phyloP scores from a whole-genome alignment of 2,113 vertebrate genomes.

The Phaetusa simplex region DNA sequence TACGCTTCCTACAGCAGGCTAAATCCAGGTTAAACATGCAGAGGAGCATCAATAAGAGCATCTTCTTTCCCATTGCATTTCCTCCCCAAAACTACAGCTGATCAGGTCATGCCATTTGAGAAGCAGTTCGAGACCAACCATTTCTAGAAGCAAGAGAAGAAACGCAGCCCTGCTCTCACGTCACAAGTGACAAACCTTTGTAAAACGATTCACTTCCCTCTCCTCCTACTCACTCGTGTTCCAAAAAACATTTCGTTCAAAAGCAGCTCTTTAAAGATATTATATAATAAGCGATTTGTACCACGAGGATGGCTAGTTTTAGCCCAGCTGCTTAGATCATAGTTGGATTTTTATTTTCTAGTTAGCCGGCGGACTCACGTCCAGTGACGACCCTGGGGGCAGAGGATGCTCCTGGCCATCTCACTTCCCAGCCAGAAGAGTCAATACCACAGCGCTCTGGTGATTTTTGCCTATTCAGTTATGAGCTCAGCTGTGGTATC shows the following conservation, averaged over 20 bases:
- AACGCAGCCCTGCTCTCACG: neutral
- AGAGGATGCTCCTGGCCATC: neutral
- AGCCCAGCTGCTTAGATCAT: slow-evolving; percentile 15
- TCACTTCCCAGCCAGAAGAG: neutral
- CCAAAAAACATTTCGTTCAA: neutral
- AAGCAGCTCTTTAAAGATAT: slow-evolving; percentile 18
- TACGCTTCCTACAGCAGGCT: neutral
- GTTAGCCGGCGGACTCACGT: neutral
- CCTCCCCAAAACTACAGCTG: neutral
- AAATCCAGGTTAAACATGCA: neutral
- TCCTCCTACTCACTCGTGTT: neutral
- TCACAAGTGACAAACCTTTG: slow-evolving; percentile 29
- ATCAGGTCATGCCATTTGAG: neutral
- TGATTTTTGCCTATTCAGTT: slow-evolving; percentile 17
- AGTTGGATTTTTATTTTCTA: neutral
- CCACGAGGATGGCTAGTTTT: slow-evolving; percentile 12
- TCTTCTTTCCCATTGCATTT: neutral
- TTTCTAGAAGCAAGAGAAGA: neutral
- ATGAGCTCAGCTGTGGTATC: slow-evolving; percentile 24
- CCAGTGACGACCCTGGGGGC: neutral
- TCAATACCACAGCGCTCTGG: neutral
- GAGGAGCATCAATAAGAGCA: neutral
- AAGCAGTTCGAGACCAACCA: neutral
- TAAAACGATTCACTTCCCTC: neutral
- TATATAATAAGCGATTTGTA: neutral